Conservation (phyloP, 2,888 invertebrate genomes). For the Listrodromus nycthemerus region DNA sequence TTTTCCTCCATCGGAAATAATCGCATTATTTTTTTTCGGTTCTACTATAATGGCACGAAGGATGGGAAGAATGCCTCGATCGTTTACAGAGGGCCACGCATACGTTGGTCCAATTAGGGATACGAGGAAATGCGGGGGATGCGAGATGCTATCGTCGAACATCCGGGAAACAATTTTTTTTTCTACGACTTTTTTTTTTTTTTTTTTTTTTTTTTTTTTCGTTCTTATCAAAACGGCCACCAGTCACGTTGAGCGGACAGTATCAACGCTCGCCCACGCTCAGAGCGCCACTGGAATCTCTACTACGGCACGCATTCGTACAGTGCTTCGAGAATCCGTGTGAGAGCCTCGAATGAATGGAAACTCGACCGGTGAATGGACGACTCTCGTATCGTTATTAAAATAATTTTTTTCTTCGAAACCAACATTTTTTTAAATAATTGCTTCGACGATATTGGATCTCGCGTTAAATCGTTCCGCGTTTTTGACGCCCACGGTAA, state of each 20-base stretch:
- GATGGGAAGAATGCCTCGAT: neutral
- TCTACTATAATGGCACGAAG: neutral
- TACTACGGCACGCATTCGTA: slow-evolving; percentile 14
- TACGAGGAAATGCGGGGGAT: slow-evolving; percentile 83
- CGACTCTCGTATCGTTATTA: neutral
- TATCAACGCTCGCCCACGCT: slow-evolving; percentile 60
- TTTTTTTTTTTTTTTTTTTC: slow-evolving; percentile 6
- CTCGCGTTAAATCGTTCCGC: neutral
- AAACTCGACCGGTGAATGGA: slow-evolving; percentile 7
- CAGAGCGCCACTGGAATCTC: slow-evolving; percentile 50
- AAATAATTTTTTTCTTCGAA: neutral
- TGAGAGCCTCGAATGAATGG: neutral
- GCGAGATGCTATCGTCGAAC: slow-evolving; percentile 76
- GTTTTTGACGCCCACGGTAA: neutral
- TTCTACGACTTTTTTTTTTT: slow-evolving; percentile 7
- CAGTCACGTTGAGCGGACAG: slow-evolving; percentile 74
- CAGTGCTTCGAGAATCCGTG: neutral
- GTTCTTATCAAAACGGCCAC: slow-evolving; percentile 82
- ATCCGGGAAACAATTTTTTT: slow-evolving; percentile 81
- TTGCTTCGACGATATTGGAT: neutral
- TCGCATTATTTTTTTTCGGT: neutral
- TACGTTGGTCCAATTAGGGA: slow-evolving; percentile 69
- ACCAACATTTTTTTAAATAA: neutral
- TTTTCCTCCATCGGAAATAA: neutral
- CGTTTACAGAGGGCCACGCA: slow-evolving; percentile 9